Evolutionary conservation across 2,888 invertebrate species (phyloP), one percentile per base, ranked within the genome.

Genomic region (Tetragonula carbonaria): DNA sequence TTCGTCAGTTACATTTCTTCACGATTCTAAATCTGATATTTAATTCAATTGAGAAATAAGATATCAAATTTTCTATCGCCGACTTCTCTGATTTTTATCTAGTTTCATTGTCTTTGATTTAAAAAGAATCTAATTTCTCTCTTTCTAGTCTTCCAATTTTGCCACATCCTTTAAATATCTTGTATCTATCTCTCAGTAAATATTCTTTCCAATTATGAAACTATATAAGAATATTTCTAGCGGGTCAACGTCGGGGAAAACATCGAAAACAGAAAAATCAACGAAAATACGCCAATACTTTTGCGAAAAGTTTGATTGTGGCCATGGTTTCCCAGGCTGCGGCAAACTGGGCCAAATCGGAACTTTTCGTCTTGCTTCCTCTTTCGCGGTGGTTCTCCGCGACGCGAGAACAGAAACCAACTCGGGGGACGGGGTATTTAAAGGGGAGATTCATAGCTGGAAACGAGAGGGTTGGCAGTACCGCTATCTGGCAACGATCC

Each of bases 341-440:
- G 38, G 21, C 21, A 55, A 84, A 78, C 78, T 78, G 73, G 84
- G 85, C 66, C 80, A 70, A 63, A 80, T 84, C 77, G 63, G 65
- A 78, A 75, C 72, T 75, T 84, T 65, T 50, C 77, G 72, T 84
- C 71, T 71, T 68, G 63, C 74, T 74, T 75, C 51, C 45, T 68
- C 65, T 78, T 72, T 23, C 74, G 50, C 74, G 66, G 66, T 33
- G 80, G 72, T 72, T 80, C 59, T 18, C 76, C 79, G 45, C 68
- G 67, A 18, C 50, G 59, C 74, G 80, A 78, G 78, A 86, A 84
- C 84, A 84, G 62, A 80, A 84, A 73, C 77, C 51, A 55, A 5
- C 33, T 53, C 1, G 63, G 59, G 23, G 59, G 23, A 6, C n/a
- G 57, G 66, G 45, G 57, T 62, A 45, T 59, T 59, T 82, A 84